Conservation (phyloP, 2,113 vertebrate species). For the Gnathonemus echidnorhynchus region DNA sequence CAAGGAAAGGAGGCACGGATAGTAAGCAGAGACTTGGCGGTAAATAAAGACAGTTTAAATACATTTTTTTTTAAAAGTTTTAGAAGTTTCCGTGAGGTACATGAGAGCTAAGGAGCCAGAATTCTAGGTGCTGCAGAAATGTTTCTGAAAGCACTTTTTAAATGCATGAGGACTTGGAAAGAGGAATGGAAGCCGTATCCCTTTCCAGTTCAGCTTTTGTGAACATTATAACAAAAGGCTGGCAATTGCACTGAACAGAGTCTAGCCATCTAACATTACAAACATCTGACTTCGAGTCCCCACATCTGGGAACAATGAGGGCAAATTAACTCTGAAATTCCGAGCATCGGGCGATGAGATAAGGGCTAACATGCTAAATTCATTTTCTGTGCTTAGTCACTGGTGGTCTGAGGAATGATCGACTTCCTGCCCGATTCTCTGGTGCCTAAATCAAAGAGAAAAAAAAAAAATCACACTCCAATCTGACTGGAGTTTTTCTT, state of each 20-base stretch:
- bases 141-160: background rate
- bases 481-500: constrained; percentile 62
- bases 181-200: constrained; percentile 31
- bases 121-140: background rate
- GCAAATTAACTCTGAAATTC: constrained; percentile 68
- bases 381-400: constrained; percentile 59
- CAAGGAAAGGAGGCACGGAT: background rate
- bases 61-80: background rate
- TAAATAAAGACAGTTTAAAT: background rate
- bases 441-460: constrained; percentile 61
- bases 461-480: constrained; percentile 56
- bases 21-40: background rate
- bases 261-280: constrained; percentile 50
- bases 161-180: background rate
- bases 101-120: background rate
- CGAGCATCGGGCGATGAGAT: constrained; percentile 66
- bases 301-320: constrained; percentile 75
- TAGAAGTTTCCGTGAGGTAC: background rate
- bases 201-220: constrained; percentile 33
- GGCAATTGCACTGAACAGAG: constrained; percentile 40
- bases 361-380: constrained; percentile 59
- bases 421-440: constrained; percentile 69
- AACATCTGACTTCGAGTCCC: constrained; percentile 59
- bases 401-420: constrained; percentile 62
- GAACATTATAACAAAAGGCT: constrained; percentile 38